phyloP scores from a whole-genome alignment of 2,888 invertebrate species.

The Archaeoteleia sp. region DNA sequence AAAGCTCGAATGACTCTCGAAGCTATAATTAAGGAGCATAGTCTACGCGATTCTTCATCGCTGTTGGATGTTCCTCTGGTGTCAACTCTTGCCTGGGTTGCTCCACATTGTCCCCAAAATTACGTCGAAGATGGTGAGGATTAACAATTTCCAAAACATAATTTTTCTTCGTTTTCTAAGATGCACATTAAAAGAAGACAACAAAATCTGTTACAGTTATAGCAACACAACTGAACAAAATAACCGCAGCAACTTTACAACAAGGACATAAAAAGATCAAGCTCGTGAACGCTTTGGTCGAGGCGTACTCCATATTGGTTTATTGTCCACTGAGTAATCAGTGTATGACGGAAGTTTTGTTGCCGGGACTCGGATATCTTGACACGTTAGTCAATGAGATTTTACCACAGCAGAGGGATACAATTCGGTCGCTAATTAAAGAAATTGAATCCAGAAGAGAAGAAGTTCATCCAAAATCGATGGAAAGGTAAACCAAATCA shows the following conservation, averaged over 20 bases:
- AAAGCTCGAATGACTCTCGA: constrained; percentile 77
- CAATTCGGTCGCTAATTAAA: constrained; percentile 76
- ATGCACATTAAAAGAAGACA: not conserved
- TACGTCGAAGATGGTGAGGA: constrained; percentile 78
- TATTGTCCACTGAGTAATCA: constrained; percentile 77
- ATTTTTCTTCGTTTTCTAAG: not conserved
- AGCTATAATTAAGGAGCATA: constrained; percentile 70
- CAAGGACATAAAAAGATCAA: constrained; percentile 78
- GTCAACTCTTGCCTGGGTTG: constrained; percentile 79
- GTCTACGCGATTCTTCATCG: constrained; percentile 59
- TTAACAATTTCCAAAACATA: not conserved
- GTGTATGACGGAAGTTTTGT: constrained; percentile 74
- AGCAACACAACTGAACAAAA: constrained; percentile 78
- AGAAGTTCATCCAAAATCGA: constrained; percentile 65
- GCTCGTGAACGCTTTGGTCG: constrained; percentile 79
- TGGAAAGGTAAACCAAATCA: constrained; percentile 74
- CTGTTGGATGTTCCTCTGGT: constrained; percentile 78
- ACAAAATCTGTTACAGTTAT: constrained; percentile 81
- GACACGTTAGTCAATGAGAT: constrained; percentile 75
- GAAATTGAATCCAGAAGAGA: constrained; percentile 78
- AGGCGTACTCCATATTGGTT: constrained; percentile 79
- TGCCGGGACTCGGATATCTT: constrained; percentile 77
- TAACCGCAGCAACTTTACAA: constrained; percentile 78
- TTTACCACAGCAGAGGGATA: constrained; percentile 76
- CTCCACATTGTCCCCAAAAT: constrained; percentile 77